Evolutionary conservation across 1,140 invertebrate species (phyloP), one percentile per base, ranked within the genome.

Genomic region (Monomorium pharaonis): DNA sequence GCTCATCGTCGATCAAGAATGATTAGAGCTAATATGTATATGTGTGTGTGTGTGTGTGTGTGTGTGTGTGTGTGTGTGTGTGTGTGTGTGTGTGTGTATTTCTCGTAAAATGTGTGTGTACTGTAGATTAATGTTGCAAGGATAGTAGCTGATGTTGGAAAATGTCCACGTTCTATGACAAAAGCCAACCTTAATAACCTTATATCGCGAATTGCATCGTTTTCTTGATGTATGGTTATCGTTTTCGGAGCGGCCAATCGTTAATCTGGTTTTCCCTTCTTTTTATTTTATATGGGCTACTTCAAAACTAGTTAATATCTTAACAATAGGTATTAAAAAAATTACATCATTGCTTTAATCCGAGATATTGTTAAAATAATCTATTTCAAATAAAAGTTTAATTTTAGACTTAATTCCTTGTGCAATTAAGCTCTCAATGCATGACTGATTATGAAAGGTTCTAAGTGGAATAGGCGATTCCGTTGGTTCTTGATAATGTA

Each of bases 161-260:
- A 83, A 74, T 24, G 18, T 47, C 24, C 24, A 18, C 51, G 14
- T 74, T 60, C 24, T 62, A 5, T 74, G 51, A 83, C 70, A 74
- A 74, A 60, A 74, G 18, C 10, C 7, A 72, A 56, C 16, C 18
- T 56, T 70, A 81, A 70, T 81, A 70, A 70, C 5, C 14, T 81
- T 56, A 21, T 81, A 81, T 83, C 67, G 67, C 16, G 27, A 72
- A 60, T 58, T 83, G 51, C 78, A 81, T 56, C 49, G 21, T 54
- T 81, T 72, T 58, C 51, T 83, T 83, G 78, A 83, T 47, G 14
- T 24, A 83, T 24, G 18, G 67, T 83, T 83, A 83, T 83, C 51
- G 78, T 72, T 83, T 83, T 30, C 51, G 21, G 21, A 58, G 14
- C 65, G 51, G 7, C 2, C 12, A 24, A 30, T 58, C 65, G 33